Evolutionary conservation across 2,888 invertebrate genomes (phyloP).

Genomic region (Ectobius pallidus): DNA sequence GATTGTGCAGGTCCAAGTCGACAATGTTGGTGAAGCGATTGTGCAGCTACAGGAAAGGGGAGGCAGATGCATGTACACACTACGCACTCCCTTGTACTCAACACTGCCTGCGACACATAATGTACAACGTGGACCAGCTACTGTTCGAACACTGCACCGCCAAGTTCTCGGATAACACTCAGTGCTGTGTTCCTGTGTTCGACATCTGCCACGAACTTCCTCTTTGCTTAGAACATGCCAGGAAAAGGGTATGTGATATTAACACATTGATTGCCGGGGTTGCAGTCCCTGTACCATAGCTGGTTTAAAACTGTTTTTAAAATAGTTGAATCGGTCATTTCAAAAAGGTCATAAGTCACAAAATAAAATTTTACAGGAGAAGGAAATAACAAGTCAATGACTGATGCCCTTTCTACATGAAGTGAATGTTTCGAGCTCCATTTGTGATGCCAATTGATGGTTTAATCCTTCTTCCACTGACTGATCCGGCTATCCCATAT

Average conservation of each 20-base stretch:
- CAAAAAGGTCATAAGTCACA: too few relatives aligned
- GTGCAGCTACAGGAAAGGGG: constrained; percentile 47
- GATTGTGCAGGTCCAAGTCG: constrained; percentile 46
- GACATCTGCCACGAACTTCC: constrained; percentile 82
- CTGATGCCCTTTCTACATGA: too few relatives aligned
- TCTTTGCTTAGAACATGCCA: constrained; percentile 83
- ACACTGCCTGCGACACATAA: constrained; percentile 85
- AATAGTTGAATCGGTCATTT: too few relatives aligned
- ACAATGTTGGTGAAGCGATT: constrained; percentile 46
- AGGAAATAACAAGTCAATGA: too few relatives aligned
- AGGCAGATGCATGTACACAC: constrained; percentile 50
- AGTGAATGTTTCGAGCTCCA: too few relatives aligned
- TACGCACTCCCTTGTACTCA: constrained; percentile 76
- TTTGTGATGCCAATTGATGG: too few relatives aligned
- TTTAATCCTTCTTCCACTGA: too few relatives aligned
- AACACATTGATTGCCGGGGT: too few relatives aligned
- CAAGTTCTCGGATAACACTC: constrained; percentile 78
- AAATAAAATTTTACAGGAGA: too few relatives aligned
- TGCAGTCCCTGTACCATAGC: background rate
- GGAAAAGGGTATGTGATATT: constrained; percentile 68
- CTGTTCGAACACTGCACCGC: constrained; percentile 81
- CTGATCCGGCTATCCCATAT: too few relatives aligned
- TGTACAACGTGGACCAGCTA: constrained; percentile 82
- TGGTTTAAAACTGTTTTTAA: too few relatives aligned
- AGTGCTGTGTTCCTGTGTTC: constrained; percentile 79